Conservation (phyloP, 2,797 vertebrate species). For the Chiloscyllium punctatum region DNA sequence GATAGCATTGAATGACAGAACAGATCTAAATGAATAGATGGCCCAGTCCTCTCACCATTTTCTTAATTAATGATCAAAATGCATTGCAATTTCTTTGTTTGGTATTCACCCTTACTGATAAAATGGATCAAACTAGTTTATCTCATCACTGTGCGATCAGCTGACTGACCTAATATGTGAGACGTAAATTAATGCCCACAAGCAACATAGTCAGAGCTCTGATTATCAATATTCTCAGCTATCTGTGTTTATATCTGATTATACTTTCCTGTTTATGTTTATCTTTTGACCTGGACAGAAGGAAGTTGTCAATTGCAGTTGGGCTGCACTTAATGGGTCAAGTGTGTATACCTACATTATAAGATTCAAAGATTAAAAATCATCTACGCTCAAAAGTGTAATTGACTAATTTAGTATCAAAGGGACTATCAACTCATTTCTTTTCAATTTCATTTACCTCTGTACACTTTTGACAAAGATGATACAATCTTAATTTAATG, state of each 20-base stretch:
- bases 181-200: neutral
- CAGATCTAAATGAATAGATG: neutral
- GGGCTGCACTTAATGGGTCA: neutral
- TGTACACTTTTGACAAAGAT: neutral
- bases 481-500: slow-evolving; percentile 1
- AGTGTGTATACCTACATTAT: neutral
- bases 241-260: neutral
- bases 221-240: slow-evolving; percentile 20
- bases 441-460: slow-evolving; percentile 22
- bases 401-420: neutral
- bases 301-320: neutral
- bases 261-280: neutral
- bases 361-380: neutral
- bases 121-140: neutral
- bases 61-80: neutral
- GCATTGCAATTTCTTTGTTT: neutral
- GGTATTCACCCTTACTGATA: neutral
- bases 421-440: neutral
- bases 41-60: neutral
- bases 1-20: neutral
- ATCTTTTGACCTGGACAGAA: neutral
- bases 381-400: neutral
- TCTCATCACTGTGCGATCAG: neutral
- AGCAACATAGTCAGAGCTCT: neutral
- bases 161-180: neutral